Percentiles rank a stretch among this genome's conserved stretches.
These are phyloP conservation scores for Psammodynastes pulverulentus DNA, from an alignment of 2,113 vertebrate species.

Conservation along the genomic window DNA sequence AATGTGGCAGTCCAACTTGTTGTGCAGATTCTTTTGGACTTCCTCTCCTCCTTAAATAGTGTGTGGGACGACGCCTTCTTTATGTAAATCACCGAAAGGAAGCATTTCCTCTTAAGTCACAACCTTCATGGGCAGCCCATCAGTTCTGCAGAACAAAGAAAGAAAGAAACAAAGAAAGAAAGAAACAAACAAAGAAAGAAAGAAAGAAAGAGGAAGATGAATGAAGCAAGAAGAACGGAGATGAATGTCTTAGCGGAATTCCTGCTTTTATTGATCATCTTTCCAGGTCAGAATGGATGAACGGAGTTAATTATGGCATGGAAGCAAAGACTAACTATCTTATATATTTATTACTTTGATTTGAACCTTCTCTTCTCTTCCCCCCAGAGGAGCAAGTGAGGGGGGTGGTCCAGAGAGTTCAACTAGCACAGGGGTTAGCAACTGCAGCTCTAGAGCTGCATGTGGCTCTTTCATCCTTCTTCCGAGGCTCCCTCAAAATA, in stretches of 20 bases:
- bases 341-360: background rate
- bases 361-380: background rate
- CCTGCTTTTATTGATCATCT: constrained; percentile 24
- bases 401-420: background rate
- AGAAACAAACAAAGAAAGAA: background rate
- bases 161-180: background rate
- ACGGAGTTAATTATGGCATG: background rate
- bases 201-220: background rate
- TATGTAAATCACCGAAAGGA: background rate
- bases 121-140: background rate
- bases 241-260: background rate
- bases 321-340: background rate
- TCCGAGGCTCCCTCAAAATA: too few relatives aligned
- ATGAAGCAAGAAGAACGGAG: background rate
- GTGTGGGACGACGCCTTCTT: background rate
- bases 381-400: too few relatives aligned
- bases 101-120: background rate
- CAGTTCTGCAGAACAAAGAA: constrained; percentile 67
- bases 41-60: background rate
- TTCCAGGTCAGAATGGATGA: constrained; percentile 57
- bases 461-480: too few relatives aligned
- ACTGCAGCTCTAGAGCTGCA: too few relatives aligned
- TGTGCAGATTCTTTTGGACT: background rate
- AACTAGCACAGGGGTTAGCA: too few relatives aligned
- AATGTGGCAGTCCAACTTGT: background rate